Evolutionary conservation across 2,888 invertebrate genomes (phyloP).

Genomic region (Mylabris sibirica): DNA sequence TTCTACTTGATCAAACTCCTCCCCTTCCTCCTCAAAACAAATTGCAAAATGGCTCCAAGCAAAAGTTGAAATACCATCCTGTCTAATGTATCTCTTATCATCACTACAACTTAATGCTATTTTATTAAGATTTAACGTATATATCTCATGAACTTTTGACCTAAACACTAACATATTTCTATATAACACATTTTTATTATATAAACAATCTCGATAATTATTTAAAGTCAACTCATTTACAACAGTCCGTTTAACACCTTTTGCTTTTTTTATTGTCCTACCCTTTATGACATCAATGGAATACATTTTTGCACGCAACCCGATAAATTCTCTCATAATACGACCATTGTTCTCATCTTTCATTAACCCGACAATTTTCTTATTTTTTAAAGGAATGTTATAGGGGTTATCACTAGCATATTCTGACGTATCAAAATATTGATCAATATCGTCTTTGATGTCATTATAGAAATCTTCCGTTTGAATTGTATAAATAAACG

Average conservation of each 20-base stretch:
- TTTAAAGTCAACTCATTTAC: constrained; percentile 14
- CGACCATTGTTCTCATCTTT: constrained; percentile 22
- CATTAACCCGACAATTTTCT: constrained; percentile 20
- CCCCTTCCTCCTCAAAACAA: background rate
- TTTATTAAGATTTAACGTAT: constrained; percentile 29
- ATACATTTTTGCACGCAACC: constrained; percentile 22
- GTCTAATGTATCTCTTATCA: constrained; percentile 24
- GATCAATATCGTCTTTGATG: too few relatives aligned
- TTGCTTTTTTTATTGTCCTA: too few relatives aligned
- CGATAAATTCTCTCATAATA: constrained; percentile 24
- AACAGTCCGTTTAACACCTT: constrained; percentile 8
- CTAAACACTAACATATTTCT: constrained; percentile 30
- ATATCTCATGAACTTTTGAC: constrained; percentile 29
- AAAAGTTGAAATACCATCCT: constrained; percentile 19
- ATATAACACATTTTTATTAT: constrained; percentile 22
- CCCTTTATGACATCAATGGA: constrained; percentile 16
- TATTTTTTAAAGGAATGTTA: constrained; percentile 11
- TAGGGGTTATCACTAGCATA: constrained; percentile 3
- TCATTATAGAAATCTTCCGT: too few relatives aligned
- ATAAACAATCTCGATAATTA: constrained; percentile 27
- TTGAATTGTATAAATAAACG: too few relatives aligned
- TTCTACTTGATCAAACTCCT: too few relatives aligned
- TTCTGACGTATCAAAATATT: too few relatives aligned
- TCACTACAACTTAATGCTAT: constrained; percentile 25
- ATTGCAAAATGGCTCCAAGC: constrained; percentile 24